Evolutionary conservation across 92 coral and sea anemone species (phyloP), one percentile per base, ranked within the genome.

Genomic region (Phymanthus crucifer): DNA sequence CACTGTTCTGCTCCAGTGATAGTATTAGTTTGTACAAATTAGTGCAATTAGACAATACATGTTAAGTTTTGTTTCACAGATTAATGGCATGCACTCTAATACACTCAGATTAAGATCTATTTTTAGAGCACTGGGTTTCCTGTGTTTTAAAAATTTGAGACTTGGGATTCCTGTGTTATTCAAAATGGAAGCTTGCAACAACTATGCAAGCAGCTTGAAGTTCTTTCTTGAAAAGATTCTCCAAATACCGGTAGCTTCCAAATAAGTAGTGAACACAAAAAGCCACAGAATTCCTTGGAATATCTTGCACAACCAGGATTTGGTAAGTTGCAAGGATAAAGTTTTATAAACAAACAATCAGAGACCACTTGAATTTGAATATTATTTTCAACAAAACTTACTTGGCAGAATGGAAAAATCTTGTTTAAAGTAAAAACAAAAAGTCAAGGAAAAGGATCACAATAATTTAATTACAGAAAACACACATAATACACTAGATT

Each of bases 351-450:
- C 40, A 3, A 3, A 3, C 1, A 54, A 21, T 11, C 6, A 21
- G 0, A 21, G 6, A 54, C 8, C n/a, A n/a, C n/a, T n/a, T n/a
- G n/a, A n/a, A n/a, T n/a, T n/a, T n/a, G n/a, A n/a, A n/a, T n/a
- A n/a, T n/a, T n/a, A n/a, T 18, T 31, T 46, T 37, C 2, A 43
- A 17, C 14, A 43, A 5, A 32, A 86, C 98, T 89, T 89, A 94
- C 98, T 94, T 94, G 77, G 93, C 98, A 32, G 96, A 87, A 83
- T 94, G 98, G 78, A 87, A 94, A 13, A 90, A 68, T 66, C 98
- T 93, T 71, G 64, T 71, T 70, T 56, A n/a, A 48, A 71, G 48
- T 16, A 36, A 79, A 54, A 36, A 61, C 23, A 45, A 2, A 17
- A 31, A 58, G 87, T 85, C 52, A 85, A 85, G 89, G 86, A 68